Conservation (phyloP, 2,113 vertebrate genomes). For the Myotis lucifugus region DNA sequence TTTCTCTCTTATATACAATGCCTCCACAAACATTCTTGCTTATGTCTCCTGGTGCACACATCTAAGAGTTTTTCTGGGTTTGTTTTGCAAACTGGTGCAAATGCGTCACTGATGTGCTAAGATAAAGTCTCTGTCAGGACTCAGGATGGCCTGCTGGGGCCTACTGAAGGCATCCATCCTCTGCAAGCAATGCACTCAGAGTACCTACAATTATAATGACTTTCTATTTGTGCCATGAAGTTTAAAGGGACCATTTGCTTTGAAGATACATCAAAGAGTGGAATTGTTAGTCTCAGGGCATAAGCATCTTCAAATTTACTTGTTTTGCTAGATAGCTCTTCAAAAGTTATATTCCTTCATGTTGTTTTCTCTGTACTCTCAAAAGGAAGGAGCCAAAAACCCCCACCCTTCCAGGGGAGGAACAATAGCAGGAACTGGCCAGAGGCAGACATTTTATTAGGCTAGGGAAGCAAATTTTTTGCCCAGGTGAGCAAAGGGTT, state of each 20-base stretch:
- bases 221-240: neutral
- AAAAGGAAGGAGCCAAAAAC: neutral
- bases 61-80: neutral
- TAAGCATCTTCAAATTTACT: neutral
- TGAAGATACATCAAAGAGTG: neutral
- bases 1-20: neutral
- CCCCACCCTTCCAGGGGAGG: neutral
- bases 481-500: neutral
- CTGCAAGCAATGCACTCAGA: neutral
- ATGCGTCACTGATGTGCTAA: neutral
- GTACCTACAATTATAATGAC: neutral
- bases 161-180: neutral
- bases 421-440: neutral
- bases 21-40: neutral
- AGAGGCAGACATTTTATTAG: neutral
- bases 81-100: neutral
- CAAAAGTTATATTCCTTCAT: neutral
- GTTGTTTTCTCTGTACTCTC: neutral
- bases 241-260: neutral
- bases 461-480: neutral
- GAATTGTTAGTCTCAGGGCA: neutral
- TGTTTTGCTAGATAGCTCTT: slow-evolving; percentile 17
- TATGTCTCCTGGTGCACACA: neutral
- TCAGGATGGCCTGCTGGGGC: neutral
- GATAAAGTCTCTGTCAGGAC: neutral